Evolutionary conservation across 2,797 vertebrate genomes (phyloP).

Genomic region (Myotis pilosus): DNA sequence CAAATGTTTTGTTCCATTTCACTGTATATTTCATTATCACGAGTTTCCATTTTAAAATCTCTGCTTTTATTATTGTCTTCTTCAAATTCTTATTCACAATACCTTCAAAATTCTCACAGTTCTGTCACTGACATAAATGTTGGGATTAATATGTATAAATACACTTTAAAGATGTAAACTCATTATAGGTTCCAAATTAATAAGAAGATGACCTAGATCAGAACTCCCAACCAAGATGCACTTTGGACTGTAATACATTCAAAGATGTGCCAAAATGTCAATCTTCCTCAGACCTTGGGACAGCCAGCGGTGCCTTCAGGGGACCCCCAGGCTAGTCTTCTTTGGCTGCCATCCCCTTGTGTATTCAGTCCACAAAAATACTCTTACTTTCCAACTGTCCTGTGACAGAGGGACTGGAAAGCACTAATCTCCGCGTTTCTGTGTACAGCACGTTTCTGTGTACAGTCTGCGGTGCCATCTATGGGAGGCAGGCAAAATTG

Average conservation of each 20-base stretch:
- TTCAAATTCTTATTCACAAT: not conserved
- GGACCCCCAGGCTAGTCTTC: not conserved
- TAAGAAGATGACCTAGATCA: not conserved
- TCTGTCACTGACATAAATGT: not conserved
- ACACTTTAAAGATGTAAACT: not conserved
- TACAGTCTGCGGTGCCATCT: not conserved
- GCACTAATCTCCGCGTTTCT: accelerated
- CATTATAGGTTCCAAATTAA: not conserved
- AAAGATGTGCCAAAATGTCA: not conserved
- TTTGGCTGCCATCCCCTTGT: not conserved
- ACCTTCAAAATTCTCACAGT: not conserved
- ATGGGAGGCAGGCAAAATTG: not conserved
- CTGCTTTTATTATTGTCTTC: not conserved
- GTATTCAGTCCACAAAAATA: not conserved
- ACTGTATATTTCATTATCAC: not conserved
- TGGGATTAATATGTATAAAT: not conserved
- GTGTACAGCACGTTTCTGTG: not conserved
- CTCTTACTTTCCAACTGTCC: not conserved
- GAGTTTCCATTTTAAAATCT: not conserved
- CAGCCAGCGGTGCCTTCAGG: too few relatives aligned
- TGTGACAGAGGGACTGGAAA: not conserved
- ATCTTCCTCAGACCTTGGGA: not conserved
- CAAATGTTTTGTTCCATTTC: not conserved
- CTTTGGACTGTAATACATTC: not conserved
- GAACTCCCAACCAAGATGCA: not conserved